phyloP scores from a whole-genome alignment of 2,797 vertebrate species.

The Pachyuromys duprasi region DNA sequence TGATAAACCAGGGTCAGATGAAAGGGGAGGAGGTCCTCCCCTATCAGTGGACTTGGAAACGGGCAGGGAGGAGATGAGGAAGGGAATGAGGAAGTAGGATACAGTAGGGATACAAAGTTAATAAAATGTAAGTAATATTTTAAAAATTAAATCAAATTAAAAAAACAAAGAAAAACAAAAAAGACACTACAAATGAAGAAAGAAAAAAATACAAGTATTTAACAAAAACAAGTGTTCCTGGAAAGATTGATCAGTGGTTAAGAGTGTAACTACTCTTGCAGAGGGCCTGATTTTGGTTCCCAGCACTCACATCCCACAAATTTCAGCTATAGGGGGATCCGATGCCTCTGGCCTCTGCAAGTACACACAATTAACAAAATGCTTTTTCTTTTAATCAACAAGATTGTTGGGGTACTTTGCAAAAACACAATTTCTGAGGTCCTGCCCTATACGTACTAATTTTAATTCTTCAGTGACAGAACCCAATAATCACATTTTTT shows the following conservation, averaged over 20 bases:
- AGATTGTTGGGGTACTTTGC: background rate
- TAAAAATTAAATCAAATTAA: too few relatives aligned
- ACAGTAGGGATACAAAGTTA: too few relatives aligned
- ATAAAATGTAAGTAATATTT: too few relatives aligned
- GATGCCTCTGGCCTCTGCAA: background rate
- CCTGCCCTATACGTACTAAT: background rate
- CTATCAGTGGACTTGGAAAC: too few relatives aligned
- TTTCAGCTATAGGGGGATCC: background rate
- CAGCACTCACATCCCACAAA: background rate
- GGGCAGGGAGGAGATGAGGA: too few relatives aligned
- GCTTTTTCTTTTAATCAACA: background rate
- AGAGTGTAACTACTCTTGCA: background rate
- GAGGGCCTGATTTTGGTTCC: background rate
- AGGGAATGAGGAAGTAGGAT: too few relatives aligned
- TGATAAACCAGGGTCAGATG: too few relatives aligned
- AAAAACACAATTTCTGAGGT: conserved; percentile 18
- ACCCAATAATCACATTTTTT: background rate
- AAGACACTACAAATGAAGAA: too few relatives aligned
- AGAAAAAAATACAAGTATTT: too few relatives aligned
- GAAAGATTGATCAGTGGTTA: background rate
- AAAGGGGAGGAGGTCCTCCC: too few relatives aligned
- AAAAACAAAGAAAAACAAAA: too few relatives aligned
- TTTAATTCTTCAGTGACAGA: background rate
- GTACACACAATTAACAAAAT: background rate
- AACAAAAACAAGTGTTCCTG: background rate